Base-by-base conservation (phyloP, 1,140 invertebrate species). In the Cotesia vestalis region DNA sequence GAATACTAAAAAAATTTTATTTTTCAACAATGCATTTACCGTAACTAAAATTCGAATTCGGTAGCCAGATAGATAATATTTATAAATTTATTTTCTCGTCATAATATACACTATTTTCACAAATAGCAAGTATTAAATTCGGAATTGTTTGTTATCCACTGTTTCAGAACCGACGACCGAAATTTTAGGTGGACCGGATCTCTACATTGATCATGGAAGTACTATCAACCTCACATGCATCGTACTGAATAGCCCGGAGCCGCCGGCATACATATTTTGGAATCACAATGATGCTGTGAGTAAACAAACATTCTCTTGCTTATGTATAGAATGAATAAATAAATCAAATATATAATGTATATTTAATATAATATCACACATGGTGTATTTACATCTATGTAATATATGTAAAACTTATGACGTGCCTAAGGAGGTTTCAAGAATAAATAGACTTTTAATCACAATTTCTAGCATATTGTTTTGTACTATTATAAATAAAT, bases 191-290 rank as follows among this genome's bases (percentile, higher is more conserved):
- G 94, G 92, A 57, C 94, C 94, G 40, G 95, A 97, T 84, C 88
- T 97, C 76, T 96, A 94, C 87, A 96, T 97, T 79, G 94, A 96
- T 87, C 89, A 93, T 71, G 95, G 95, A 63, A 96, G 94, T 82
- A 96, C 95, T 77, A 97, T 97, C 85, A 97, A 97, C 88, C 89
- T 97, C 74, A 97, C 95, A 57, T 97, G 96, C 86, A 91, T 96
- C 69, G 94, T 97, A 72, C 88, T 93, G 63, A 94, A 94, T 81
- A 95, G 94, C 79, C 95, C 95, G 12, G 95, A 96, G 81, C 94
- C 95, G 67, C 95, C 95, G 51, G 93, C 94, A 57, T 96, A 95
- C 85, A 96, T 97, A 82, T 96, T 95, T 86, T 97, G 94, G 94
- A 95, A 95, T 88, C 94, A 95, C 85, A 95, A 96, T 86, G 91